Base-by-base conservation (phyloP, 2,888 invertebrate genomes). In the Stenchaetothrips biformis region DNA sequence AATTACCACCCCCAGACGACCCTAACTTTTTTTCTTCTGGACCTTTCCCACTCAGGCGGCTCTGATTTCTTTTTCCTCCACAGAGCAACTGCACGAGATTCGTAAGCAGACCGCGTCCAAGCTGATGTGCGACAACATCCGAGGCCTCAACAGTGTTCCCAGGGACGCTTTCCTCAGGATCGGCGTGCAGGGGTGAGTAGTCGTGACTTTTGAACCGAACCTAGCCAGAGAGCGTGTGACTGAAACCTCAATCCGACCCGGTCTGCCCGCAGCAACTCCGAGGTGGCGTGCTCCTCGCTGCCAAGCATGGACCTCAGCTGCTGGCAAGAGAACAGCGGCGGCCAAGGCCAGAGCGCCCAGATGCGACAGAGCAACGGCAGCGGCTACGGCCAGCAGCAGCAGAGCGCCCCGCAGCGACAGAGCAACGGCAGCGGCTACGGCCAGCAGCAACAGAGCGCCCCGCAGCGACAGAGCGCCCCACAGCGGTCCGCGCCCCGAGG, bases 101-200 rank as follows among this genome's bases (percentile, higher is more conserved):
- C 67, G 67, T 11, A 74, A 74, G 67, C 67, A 74, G 67, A 74
- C 67, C 25, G 67, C 67, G 25, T 74, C 67, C 25, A 74, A 74
- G 67, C 67, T 74, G 25, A 74, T 74, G 67, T 74, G 67, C 25
- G 67, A 74, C 67, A 74, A 74, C 67, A 74, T 74, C 6, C 67
- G 21, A 11, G 25, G 9, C 67, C 67, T 74, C 67, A 25, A 25
- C 67, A 25, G 11, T 2, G 67, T 74, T 21, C 67, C 67, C 9
- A 21, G 67, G 7, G 25, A 74, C 67, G 67, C 67, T 25, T 74
- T 74, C 67, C 67, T 74, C 21, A 74, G 1, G 67, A 21, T 74
- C 21, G 67, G 67, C 11, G 67, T 74, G 9, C 67, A 74, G 11
- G 67, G 67, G 67, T 74, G 11, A 25, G 67, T 1, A 37, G 37